Base-by-base conservation (phyloP, 2,113 vertebrate genomes). In the Corythornis vintsioides region DNA sequence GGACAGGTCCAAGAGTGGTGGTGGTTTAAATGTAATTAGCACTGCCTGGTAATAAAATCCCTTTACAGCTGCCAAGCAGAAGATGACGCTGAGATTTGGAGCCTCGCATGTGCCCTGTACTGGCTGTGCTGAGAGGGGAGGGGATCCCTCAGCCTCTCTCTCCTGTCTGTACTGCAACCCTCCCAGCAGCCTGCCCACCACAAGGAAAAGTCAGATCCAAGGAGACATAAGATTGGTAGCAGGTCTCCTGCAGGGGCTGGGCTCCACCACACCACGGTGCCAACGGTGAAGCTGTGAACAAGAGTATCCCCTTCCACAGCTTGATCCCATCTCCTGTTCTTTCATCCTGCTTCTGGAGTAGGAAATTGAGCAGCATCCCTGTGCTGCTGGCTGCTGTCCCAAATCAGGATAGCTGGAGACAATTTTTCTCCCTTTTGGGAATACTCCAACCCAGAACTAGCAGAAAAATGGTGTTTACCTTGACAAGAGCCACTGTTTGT, bases 21-120 rank as follows among this genome's bases (percentile, higher is more conserved):
- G 7, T 64, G 74, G 79, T 96, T 80, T 85, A 91, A 83, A 94
- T 78, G 78, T 25, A 85, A 95, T 93, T 85, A 92, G 71, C 53
- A 64, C 71, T 86, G 64, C 52, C 40, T 71, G 35, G 38, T 95
- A 85, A 89, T 80, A 48, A 92, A 85, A 18, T 52, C 40, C 35
- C 60, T 60, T 73, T 71, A 73, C n/a, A 85, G 24, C 20, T 83
- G 63, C 74, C 81, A 84, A 94, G 50, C 7, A 20, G 43, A 91
- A 33, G 52, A 88, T 0, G 13, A 24, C 0, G 2, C 75, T 38
- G 59, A 75, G 70, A 1, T 76, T 57, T 70, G 43, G 7, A 80
- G 56, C 60, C 10, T 6, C 1, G 19, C 20, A 48, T 72, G 15
- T 19, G 67, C 20, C 26, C 20, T 0, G 0, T 6, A n/a, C 3